Percentiles rank a stretch among this genome's conserved stretches.
These are phyloP conservation scores for Drosophila elegans DNA, from an alignment of 1,140 invertebrate species.

Conservation along the genomic window DNA sequence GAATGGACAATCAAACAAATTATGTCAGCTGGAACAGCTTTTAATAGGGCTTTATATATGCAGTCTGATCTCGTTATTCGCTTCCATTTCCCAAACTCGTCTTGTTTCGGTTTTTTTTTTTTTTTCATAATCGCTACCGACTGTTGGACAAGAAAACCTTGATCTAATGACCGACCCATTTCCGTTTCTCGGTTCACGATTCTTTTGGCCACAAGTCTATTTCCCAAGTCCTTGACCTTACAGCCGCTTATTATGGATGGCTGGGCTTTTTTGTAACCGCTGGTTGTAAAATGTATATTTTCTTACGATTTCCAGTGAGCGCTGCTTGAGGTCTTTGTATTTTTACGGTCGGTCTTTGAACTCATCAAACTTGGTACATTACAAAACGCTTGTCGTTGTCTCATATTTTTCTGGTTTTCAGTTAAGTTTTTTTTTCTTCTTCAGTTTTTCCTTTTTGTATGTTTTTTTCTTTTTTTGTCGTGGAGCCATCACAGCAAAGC, in stretches of 20 bases:
- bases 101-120: neutral
- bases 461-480: slow-evolving; percentile 16
- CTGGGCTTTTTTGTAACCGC: slow-evolving; percentile 52
- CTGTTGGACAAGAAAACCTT: slow-evolving; percentile 25
- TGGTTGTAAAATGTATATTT: slow-evolving; percentile 57
- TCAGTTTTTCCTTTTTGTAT: neutral
- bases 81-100: slow-evolving; percentile 1
- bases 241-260: slow-evolving; percentile 30
- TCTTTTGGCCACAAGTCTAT: slow-evolving; percentile 28
- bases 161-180: slow-evolving; percentile 62
- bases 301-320: slow-evolving; percentile 53
- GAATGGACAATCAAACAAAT: slow-evolving; percentile 41
- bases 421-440: slow-evolving; percentile 4
- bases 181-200: slow-evolving; percentile 26
- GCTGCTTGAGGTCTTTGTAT: slow-evolving; percentile 46
- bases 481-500: slow-evolving; percentile 29
- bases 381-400: slow-evolving; percentile 47
- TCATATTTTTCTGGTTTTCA: slow-evolving; percentile 44
- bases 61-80: slow-evolving; percentile 10
- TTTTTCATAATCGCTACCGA: slow-evolving; percentile 12
- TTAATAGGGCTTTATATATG: slow-evolving; percentile 16
- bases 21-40: slow-evolving; percentile 25
- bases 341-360: slow-evolving; percentile 65
- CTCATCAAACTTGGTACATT: slow-evolving; percentile 63
- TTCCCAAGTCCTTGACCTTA: slow-evolving; percentile 67